These are phyloP conservation scores for Chironomus striatipennis DNA, from an alignment of 1,140 invertebrate genomes.

Conservation along the genomic window DNA sequence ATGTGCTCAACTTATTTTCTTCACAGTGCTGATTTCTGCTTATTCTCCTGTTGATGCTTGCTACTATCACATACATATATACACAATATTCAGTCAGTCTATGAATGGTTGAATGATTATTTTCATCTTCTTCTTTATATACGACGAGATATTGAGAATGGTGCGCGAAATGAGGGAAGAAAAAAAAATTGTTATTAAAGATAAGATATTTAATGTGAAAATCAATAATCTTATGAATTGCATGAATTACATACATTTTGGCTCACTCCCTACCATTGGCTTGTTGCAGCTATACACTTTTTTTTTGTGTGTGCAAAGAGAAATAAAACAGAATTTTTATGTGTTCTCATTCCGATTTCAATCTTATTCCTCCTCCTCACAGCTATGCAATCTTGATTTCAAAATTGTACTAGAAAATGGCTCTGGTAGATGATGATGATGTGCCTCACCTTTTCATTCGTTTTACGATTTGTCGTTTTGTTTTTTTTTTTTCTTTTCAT, in stretches of 20 bases:
- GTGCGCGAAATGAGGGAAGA: background rate
- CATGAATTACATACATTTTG: too few species aligned
- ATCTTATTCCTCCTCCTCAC: background rate
- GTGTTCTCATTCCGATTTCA: background rate
- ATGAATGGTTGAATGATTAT: too few species aligned
- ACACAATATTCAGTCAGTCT: too few species aligned
- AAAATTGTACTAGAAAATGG: background rate
- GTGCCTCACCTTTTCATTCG: background rate
- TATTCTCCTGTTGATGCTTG: too few species aligned
- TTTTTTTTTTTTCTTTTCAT: background rate
- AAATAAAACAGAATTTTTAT: constrained; percentile 10
- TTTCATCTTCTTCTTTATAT: too few species aligned
- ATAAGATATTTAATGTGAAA: too few species aligned
- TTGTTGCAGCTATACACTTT: background rate
- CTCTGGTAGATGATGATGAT: background rate
- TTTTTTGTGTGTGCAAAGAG: background rate
- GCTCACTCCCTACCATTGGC: background rate
- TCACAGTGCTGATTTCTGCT: too few species aligned
- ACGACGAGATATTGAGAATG: too few species aligned
- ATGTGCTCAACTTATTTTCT: too few species aligned
- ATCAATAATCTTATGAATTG: too few species aligned
- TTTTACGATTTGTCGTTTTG: background rate
- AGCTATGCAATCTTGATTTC: background rate
- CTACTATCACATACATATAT: too few species aligned
- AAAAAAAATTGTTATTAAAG: background rate